These are phyloP conservation scores for Linnaemya tessellans DNA, from an alignment of 2,888 invertebrate genomes.

Conservation along the genomic window DNA sequence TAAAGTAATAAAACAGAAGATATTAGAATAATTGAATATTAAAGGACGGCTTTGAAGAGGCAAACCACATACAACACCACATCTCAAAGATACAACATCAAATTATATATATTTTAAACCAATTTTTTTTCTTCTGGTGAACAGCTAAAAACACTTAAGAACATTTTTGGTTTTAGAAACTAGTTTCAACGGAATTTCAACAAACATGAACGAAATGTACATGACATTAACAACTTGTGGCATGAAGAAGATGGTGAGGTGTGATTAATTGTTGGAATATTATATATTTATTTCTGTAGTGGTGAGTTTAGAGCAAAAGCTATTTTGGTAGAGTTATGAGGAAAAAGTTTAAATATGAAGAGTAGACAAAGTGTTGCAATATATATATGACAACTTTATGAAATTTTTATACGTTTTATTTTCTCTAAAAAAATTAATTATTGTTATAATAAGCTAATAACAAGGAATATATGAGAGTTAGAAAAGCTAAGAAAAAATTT, in stretches of 20 bases:
- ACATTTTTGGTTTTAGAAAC: constrained; percentile 9
- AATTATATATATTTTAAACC: constrained; percentile 30
- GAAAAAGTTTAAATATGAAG: not conserved
- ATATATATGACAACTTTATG: not conserved
- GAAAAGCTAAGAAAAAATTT: constrained; percentile 12
- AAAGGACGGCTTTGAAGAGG: not conserved
- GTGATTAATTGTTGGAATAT: constrained; percentile 35
- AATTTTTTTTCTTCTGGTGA: not conserved
- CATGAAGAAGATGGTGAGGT: constrained; percentile 16
- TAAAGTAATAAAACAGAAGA: not conserved
- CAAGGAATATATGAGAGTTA: not conserved
- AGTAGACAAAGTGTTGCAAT: constrained; percentile 10
- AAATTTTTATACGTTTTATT: not conserved
- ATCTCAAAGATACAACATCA: constrained; percentile 64
- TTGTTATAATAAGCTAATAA: not conserved
- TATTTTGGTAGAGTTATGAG: constrained; percentile 7
- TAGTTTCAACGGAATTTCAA: constrained; percentile 33
- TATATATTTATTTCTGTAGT: not conserved
- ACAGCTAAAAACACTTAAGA: not conserved
- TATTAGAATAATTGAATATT: not conserved
- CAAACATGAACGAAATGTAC: constrained; percentile 3
- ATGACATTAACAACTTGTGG: constrained; percentile 7
- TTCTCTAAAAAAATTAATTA: not conserved
- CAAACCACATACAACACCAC: constrained; percentile 63
- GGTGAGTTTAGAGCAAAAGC: constrained; percentile 36